phyloP scores from a whole-genome alignment of 2,797 vertebrate genomes.

The Philypnodon macrostomus region DNA sequence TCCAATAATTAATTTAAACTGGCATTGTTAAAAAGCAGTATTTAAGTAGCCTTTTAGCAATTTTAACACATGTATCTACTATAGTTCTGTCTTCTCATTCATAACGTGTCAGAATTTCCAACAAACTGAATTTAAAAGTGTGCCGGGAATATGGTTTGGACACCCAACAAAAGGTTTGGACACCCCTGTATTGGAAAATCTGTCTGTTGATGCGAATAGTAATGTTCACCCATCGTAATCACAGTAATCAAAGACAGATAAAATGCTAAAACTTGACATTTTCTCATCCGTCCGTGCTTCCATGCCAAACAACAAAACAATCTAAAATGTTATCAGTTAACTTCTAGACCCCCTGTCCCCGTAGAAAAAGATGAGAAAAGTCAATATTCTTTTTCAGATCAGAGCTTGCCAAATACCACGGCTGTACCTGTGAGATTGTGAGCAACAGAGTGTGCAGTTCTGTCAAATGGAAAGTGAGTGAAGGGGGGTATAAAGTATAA shows the following conservation, averaged over 20 bases:
- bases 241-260: neutral
- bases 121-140: too few species aligned
- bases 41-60: too few species aligned
- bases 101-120: too few species aligned
- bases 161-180: too few species aligned
- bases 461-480: neutral
- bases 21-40: too few species aligned
- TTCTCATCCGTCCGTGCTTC: neutral
- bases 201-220: too few species aligned
- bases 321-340: neutral
- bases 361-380: neutral
- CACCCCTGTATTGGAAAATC: too few species aligned
- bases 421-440: conserved; percentile 3
- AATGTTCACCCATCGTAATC: neutral
- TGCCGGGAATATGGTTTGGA: too few species aligned
- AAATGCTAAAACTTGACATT: neutral
- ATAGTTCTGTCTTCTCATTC: too few species aligned
- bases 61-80: too few species aligned
- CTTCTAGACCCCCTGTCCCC: neutral
- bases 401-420: conserved; percentile 3
- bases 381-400: neutral
- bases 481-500: neutral
- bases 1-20: too few species aligned
- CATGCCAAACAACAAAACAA: too few species aligned
- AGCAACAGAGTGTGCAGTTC: neutral